phyloP scores from a whole-genome alignment of 2,888 invertebrate genomes.

The Sarcophaga rosellei region DNA sequence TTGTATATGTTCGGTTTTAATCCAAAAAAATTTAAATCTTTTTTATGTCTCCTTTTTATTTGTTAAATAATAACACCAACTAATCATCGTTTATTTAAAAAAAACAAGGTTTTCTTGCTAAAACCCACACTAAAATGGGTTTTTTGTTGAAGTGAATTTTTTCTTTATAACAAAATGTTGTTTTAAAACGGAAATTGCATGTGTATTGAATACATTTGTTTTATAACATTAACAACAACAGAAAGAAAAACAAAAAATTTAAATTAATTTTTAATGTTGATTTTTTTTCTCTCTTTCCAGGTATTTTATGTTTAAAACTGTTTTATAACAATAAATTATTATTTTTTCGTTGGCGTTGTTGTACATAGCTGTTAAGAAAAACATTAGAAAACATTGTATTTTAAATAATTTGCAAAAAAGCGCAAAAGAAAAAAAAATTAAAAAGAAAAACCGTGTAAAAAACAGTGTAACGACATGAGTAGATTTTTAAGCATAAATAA shows the following conservation, averaged over 20 bases:
- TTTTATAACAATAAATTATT: neutral
- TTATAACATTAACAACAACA: neutral
- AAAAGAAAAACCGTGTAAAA: neutral
- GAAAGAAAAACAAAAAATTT: neutral
- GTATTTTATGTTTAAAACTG: constrained; percentile 16
- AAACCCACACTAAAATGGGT: too few species aligned
- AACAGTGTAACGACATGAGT: neutral
- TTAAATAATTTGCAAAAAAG: constrained; percentile 21
- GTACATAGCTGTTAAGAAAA: neutral
- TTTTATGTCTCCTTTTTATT: too few species aligned
- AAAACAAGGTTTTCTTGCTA: too few species aligned
- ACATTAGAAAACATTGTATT: constrained; percentile 1
- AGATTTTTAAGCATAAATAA: neutral
- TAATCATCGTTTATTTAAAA: too few species aligned
- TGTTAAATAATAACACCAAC: too few species aligned
- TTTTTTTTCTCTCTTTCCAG: constrained; percentile 37
- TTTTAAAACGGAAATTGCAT: constrained; percentile 66
- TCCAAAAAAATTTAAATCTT: too few species aligned
- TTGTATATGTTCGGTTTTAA: too few species aligned
- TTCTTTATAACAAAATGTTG: neutral
- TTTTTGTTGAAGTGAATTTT: too few species aligned
- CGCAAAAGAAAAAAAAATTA: neutral
- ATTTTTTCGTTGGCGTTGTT: neutral
- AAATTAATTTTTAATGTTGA: neutral
- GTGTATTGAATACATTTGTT: constrained; percentile 58